phyloP scores from a whole-genome alignment of 2,113 vertebrate species.

The Trichechus manatus region DNA sequence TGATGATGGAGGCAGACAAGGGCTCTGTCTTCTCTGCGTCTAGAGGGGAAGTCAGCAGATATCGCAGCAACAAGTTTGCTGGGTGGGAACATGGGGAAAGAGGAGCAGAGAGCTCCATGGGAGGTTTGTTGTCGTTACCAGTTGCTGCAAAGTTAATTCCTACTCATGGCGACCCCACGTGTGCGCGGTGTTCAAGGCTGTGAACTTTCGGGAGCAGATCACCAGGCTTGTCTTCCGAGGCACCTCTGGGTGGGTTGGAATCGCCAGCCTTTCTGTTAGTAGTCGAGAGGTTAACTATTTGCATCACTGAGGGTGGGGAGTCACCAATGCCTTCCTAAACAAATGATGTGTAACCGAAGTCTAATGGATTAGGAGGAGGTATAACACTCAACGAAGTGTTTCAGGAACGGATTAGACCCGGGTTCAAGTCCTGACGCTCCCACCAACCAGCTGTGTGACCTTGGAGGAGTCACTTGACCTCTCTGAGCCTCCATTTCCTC shows the following conservation, averaged over 20 bases:
- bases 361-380: neutral
- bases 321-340: neutral
- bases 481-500: neutral
- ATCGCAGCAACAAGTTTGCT: neutral
- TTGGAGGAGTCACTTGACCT: neutral
- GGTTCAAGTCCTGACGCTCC: neutral
- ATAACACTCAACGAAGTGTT: rapidly evolving
- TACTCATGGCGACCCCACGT: neutral
- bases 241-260: neutral
- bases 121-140: neutral
- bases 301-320: neutral
- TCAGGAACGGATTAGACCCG: neutral
- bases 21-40: neutral
- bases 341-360: neutral
- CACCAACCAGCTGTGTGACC: neutral
- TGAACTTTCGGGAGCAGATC: neutral
- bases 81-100: neutral
- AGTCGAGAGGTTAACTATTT: neutral
- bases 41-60: neutral
- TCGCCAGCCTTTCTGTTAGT: neutral
- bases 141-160: neutral
- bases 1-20: neutral
- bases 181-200: neutral
- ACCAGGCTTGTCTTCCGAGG: neutral
- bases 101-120: neutral